These are phyloP conservation scores for Melinaea menophilus DNA, from an alignment of 2,888 invertebrate genomes.

Conservation along the genomic window DNA sequence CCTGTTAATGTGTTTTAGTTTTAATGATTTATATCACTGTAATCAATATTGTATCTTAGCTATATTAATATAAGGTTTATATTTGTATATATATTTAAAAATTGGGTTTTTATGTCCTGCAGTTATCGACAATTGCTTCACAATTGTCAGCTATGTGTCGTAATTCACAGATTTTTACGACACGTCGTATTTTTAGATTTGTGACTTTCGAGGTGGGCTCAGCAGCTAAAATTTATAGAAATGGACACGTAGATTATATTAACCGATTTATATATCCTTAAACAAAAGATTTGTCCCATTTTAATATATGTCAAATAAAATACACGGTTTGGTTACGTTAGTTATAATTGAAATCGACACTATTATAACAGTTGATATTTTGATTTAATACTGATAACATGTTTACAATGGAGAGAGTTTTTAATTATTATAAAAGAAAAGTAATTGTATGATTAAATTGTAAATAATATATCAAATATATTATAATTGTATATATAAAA, in stretches of 20 bases:
- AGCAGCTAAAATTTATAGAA: conserved; percentile 20
- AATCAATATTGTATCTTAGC: conserved; percentile 14
- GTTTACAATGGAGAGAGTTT: too few species aligned
- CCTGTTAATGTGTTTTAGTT: conserved; percentile 39
- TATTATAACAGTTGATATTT: not conserved
- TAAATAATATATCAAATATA: too few species aligned
- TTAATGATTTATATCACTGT: conserved; percentile 34
- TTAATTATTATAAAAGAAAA: too few species aligned
- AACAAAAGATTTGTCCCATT: not conserved
- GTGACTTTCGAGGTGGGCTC: conserved; percentile 41
- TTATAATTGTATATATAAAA: conserved; percentile 7
- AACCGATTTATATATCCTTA: not conserved
- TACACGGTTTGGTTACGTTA: not conserved
- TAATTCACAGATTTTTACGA: conserved; percentile 66
- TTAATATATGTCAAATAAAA: not conserved
- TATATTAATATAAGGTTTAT: not conserved
- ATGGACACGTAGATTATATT: not conserved
- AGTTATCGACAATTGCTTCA: conserved; percentile 55
- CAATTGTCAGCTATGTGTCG: conserved; percentile 56
- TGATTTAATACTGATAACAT: too few species aligned
- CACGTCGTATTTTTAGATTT: conserved; percentile 55
- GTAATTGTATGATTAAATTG: too few species aligned
- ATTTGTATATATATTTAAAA: conserved; percentile 25
- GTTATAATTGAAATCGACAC: not conserved
- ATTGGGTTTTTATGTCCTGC: conserved; percentile 44